A percentile compares a stretch with the other conserved stretches of the same genome.
Evolutionary conservation across 2,888 invertebrate genomes (phyloP).

Genomic region (Dermolepida albohirtum): DNA sequence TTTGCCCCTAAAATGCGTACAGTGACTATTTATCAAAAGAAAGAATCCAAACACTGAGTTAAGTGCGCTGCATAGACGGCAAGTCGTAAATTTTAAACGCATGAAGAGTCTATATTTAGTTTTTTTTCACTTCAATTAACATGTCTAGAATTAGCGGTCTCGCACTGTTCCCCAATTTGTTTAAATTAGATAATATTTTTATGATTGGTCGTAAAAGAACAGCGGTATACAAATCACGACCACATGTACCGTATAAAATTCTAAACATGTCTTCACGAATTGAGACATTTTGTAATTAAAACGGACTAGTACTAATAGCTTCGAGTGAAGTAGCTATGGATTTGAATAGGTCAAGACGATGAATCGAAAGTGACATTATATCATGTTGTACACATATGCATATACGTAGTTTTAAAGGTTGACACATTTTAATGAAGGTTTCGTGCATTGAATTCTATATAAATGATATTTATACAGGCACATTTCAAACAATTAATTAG

Average conservation of each 20-base stretch:
- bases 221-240: background rate
- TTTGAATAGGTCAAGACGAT: background rate
- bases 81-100: slow-evolving; percentile 18
- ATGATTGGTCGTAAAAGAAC: slow-evolving; percentile 20
- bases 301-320: too few relatives aligned
- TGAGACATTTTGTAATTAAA: background rate
- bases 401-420: too few relatives aligned
- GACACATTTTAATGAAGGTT: too few relatives aligned
- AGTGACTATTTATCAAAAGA: background rate
- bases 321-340: background rate
- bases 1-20: background rate
- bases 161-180: slow-evolving; percentile 11
- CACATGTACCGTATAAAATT: background rate
- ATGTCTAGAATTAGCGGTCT: background rate
- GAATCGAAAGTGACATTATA: background rate
- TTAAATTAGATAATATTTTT: slow-evolving; percentile 23
- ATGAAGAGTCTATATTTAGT: slow-evolving; percentile 14
- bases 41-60: slow-evolving; percentile 3
- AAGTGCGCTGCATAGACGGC: slow-evolving; percentile 23
- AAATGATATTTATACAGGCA: too few relatives aligned
- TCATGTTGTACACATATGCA: background rate
- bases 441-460: too few relatives aligned
- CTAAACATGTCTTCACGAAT: background rate
- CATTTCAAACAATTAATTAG: too few relatives aligned
- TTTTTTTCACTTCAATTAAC: slow-evolving; percentile 15